Percentiles rank a stretch among this genome's conserved stretches.
These are phyloP conservation scores for Drepana arcuata DNA, from an alignment of 1,140 invertebrate genomes.

Conservation along the genomic window DNA sequence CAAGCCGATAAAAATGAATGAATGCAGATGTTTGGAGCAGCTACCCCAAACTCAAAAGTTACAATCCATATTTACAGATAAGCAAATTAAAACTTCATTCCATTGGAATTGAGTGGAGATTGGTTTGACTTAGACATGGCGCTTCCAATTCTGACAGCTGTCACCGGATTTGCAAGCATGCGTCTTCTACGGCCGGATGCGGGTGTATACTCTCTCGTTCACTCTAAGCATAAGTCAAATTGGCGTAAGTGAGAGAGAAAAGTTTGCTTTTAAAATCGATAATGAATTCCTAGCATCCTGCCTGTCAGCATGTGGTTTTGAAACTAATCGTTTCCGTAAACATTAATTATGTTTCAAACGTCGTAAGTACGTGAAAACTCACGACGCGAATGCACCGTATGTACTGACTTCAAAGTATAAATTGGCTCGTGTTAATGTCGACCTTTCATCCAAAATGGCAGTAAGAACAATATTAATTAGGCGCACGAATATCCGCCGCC, in stretches of 20 bases:
- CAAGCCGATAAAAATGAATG: no score
- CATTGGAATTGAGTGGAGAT: neutral
- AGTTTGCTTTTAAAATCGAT: slow-evolving; percentile 55
- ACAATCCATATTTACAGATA: no score
- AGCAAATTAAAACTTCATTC: no score
- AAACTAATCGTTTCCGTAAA: slow-evolving; percentile 61
- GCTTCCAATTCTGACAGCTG: slow-evolving; percentile 3
- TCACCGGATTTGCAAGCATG: slow-evolving; percentile 29
- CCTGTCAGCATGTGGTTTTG: slow-evolving; percentile 58
- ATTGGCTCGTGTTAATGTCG: slow-evolving; percentile 10
- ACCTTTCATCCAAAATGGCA: slow-evolving; percentile 11
- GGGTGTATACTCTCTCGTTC: slow-evolving; percentile 24
- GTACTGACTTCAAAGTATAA: slow-evolving; percentile 9
- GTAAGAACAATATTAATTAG: slow-evolving; percentile 33
- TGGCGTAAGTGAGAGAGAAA: slow-evolving; percentile 20
- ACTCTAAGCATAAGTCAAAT: slow-evolving; percentile 4
- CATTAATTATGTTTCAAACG: no score
- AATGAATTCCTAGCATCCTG: slow-evolving; percentile 60
- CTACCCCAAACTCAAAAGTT: no score
- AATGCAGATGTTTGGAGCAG: no score
- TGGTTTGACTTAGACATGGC: slow-evolving; percentile 1
- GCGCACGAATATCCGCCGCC: slow-evolving; percentile 38
- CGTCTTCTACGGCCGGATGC: slow-evolving; percentile 34
- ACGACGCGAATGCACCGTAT: neutral
- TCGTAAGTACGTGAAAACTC: slow-evolving; percentile 10